These are phyloP conservation scores for Syrmaticus mikado DNA, from an alignment of 2,113 vertebrate genomes.

Conservation along the genomic window DNA sequence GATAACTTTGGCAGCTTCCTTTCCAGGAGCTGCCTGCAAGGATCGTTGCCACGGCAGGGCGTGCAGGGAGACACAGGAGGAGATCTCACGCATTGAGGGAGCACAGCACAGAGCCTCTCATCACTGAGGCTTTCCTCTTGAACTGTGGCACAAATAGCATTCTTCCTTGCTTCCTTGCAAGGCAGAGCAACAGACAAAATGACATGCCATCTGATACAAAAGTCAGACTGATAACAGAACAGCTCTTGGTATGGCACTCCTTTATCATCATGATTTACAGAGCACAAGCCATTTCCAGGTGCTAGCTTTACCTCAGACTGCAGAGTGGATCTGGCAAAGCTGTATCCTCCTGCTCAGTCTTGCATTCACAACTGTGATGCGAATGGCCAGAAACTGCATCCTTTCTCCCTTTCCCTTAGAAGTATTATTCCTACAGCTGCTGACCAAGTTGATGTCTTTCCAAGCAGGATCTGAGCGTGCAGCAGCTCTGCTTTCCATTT, in stretches of 20 bases:
- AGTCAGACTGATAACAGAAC: background rate
- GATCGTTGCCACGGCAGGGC: rapidly evolving
- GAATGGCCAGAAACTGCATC: rapidly evolving
- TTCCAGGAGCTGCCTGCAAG: background rate
- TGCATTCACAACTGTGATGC: rapidly evolving
- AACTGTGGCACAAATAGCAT: background rate
- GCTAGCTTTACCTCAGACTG: rapidly evolving
- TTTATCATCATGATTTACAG: background rate
- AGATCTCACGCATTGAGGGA: rapidly evolving
- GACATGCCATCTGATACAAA: background rate
- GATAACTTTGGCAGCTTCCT: background rate
- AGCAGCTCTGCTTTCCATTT: background rate
- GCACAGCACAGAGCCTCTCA: background rate
- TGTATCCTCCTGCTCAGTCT: background rate
- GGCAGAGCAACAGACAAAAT: background rate
- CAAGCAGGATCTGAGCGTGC: rapidly evolving
- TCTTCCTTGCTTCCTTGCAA: background rate
- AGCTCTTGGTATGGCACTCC: background rate
- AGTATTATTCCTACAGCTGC: background rate
- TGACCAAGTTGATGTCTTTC: background rate
- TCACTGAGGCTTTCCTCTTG: background rate
- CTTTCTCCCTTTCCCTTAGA: background rate
- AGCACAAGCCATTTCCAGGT: background rate
- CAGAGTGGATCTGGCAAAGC: background rate
- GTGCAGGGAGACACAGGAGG: rapidly evolving